These are phyloP conservation scores for Dinothrombium tinctorium DNA, from an alignment of 1,140 invertebrate species.

Conservation along the genomic window DNA sequence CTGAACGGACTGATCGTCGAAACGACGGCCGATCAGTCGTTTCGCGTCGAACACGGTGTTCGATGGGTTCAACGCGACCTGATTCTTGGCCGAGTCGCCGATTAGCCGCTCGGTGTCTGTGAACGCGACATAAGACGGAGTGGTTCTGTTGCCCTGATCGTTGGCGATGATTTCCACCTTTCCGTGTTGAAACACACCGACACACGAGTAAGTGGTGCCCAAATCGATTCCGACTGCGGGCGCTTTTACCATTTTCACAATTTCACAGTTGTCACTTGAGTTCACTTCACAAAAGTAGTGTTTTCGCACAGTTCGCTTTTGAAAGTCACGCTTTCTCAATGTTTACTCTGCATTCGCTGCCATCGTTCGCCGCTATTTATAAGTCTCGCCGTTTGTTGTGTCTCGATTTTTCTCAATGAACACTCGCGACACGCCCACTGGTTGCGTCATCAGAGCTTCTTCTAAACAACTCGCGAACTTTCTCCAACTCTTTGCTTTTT, in stretches of 20 bases:
- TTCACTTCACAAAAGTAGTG: too few relatives aligned
- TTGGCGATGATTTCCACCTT: constrained; percentile 95
- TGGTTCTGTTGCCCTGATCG: constrained; percentile 93
- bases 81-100: constrained; percentile 93
- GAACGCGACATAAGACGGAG: constrained; percentile 90
- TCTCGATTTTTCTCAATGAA: too few relatives aligned
- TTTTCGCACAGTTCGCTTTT: too few relatives aligned
- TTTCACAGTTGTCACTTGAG: too few relatives aligned
- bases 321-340: too few relatives aligned
- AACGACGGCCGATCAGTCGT: constrained; percentile 44
- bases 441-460: too few relatives aligned
- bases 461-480: too few relatives aligned
- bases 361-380: too few relatives aligned
- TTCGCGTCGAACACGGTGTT: constrained; percentile 28
- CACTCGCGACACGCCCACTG: too few relatives aligned
- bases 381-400: too few relatives aligned
- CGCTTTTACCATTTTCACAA: constrained; percentile 56
- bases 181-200: constrained; percentile 93
- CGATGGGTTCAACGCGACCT: constrained; percentile 87
- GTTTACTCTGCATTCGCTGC: too few relatives aligned
- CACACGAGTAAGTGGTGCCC: constrained; percentile 96
- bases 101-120: constrained; percentile 89
- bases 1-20: constrained; percentile 66
- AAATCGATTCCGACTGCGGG: constrained; percentile 92
- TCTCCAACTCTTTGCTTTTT: too few relatives aligned